Base-by-base conservation (phyloP, 2,888 invertebrate species). In the Reticulitermes lucifugus region DNA sequence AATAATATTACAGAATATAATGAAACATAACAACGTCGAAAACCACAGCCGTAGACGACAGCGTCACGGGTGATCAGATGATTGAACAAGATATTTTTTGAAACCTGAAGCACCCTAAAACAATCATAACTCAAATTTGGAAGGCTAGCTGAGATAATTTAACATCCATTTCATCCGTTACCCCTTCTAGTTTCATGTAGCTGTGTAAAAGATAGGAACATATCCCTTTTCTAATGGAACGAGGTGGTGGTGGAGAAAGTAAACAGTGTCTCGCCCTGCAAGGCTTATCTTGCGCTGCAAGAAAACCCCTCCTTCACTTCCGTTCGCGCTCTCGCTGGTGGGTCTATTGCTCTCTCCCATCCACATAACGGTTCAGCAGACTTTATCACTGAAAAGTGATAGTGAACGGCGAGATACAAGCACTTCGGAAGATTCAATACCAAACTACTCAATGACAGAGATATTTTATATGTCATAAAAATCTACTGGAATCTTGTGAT, bases 101-200 rank as follows among this genome's bases (percentile, higher is more conserved):
- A 77, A 77, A 46, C 9, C 46, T 77, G 2, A 46, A 43, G 22
- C 43, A 46, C 46, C 46, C n/a, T 12, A 14, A 14, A 41, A 18
- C 12, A 29, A 46, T 77, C 51, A 77, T 77, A 77, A 43, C 46
- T 46, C 7, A 12, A 73, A 18, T 29, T 43, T 41, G 73, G 73
- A 18, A n/a, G 46, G 46, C 46, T 22, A 43, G 43, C 21, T 4
- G 75, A 81, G 65, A 35, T 65, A 60, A 60, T 81, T 81, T 81
- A 81, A 81, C 22, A 81, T 25, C 81, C 43, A 81, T 81, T 81
- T 65, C n/a, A 46, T 41, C 43, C 65, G 65, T 81, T 81, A 70
- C 55, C 65, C 81, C 51, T 73, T 73, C 4, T 18, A 73, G 73
- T 12, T 46, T 73, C 43, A 73, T 41, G 73, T 41, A 35, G 35